Percentiles rank a stretch among this genome's conserved stretches.
phyloP scores from a whole-genome alignment of 2,113 vertebrate genomes.

The Apeltes quadracus region DNA sequence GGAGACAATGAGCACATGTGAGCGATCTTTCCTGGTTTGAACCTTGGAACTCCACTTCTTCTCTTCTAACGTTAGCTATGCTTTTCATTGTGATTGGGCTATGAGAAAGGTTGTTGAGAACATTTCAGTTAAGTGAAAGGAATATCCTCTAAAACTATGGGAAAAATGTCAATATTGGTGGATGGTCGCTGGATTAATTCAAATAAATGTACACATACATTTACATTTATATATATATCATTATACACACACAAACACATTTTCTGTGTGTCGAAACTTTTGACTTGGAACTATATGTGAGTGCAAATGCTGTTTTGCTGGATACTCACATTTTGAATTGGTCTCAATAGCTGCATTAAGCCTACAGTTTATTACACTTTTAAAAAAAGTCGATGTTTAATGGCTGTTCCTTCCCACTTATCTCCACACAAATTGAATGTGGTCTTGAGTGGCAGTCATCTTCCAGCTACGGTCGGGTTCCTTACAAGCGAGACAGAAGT shows the following conservation, averaged over 20 bases:
- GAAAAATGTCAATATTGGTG: background rate
- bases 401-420: conserved; percentile 32
- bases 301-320: conserved; percentile 3
- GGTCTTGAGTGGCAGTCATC: conserved; percentile 28
- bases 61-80: conserved; percentile 8
- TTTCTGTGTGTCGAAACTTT: too few relatives aligned
- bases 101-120: background rate
- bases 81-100: background rate
- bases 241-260: too few relatives aligned
- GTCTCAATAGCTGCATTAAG: conserved; percentile 33
- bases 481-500: conserved; percentile 9
- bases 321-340: conserved; percentile 14
- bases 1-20: conserved; percentile 72
- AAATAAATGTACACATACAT: too few relatives aligned
- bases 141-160: background rate
- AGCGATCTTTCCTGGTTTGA: conserved; percentile 56
- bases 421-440: conserved; percentile 44
- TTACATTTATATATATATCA: background rate
- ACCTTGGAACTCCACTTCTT: conserved; percentile 34
- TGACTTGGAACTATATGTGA: too few relatives aligned
- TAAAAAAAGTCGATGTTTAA: conserved; percentile 46
- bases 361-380: conserved; percentile 46
- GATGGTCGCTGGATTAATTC: background rate
- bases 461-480: conserved; percentile 27
- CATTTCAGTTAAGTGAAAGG: background rate